Base-by-base conservation (phyloP, 2,113 vertebrate genomes). In the Tympanuchus pallidicinctus region DNA sequence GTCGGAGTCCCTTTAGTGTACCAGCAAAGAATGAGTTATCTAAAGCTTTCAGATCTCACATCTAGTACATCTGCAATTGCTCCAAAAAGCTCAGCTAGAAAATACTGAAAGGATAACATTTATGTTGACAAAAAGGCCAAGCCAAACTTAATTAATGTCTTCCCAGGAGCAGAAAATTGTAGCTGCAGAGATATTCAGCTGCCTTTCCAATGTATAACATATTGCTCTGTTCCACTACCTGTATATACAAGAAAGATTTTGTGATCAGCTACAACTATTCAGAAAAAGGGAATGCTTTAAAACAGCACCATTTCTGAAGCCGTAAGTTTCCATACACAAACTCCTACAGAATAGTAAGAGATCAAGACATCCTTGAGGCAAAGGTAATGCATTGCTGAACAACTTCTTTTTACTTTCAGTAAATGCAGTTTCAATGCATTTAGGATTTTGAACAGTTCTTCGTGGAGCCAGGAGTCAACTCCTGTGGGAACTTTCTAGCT, bases 61-160 rank as follows among this genome's bases (percentile, higher is more conserved):
- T 50, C 50, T 77, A 48, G 11, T 14, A 47, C 45, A 59, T 28
- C 50, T 83, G 43, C 34, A 82, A 87, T 61, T 87, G 70, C 85
- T 76, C 81, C 40, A 80, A 83, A 79, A 90, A 30, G n/a, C 60
- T 78, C 78, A 82, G 60, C 28, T 76, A 67, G 77, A 77, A 93
- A 92, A 74, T 32, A 79, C 34, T 57, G 76, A 86, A 86, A 93
- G 50, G 48, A 75, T 88, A 87, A 80, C 38, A 69, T 48, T 87
- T 83, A 52, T 71, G 57, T 24, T 47, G 40, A 76, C 82, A 57
- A 69, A 89, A 95, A 96, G 47, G 32, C 57, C 59, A 90, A 72
- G 24, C 42, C 82, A 89, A 36, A 66, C 40, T 27, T 59, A 71
- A 79, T 88, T 76, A 71, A 59, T 45, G 54, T 75, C 47, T 78